Base-by-base conservation (phyloP, 2,113 vertebrate species). In the Anhinga rufa region DNA sequence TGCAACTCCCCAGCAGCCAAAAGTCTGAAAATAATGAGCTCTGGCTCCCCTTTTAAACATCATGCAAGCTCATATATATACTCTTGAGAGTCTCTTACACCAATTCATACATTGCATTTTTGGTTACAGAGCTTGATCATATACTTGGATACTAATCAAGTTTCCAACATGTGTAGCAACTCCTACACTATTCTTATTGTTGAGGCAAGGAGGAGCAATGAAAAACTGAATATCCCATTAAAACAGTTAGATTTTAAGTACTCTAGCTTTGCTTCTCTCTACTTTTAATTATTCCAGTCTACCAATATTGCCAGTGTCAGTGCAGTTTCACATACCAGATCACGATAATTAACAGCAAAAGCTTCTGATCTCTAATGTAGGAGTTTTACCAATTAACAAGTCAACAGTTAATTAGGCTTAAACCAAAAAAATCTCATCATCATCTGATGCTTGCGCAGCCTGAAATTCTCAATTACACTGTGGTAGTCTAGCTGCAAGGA, bases 361-460 rank as follows among this genome's bases (percentile, higher is more conserved):
- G 91, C n/a, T 91, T 90, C 78, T 90, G 75, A 94, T 85, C 82
- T 90, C 82, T 70, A 22, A 88, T 90, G 60, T 46, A 88, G 46
- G 83, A 95, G 77, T 92, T 90, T 74, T 64, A 80, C 60, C 86
- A 93, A 88, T 95, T 96, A 95, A 83, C 57, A 90, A 90, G 91
- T 92, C 85, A 97, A 70, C 86, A 90, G 72, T 83, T 96, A 95
- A 88, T 94, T 88, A 95, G 86, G 28, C 68, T 86, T 86, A 77
- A 81, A 76, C 22, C 4, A n/a, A 40, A 68, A 79, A 55, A 38
- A 40, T 10, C 38, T 40, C 38, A 40, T 40, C 38, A 40, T 40
- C 79, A 81, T 72, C 52, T 77, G 32, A 54, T 38, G 49, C 21
- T 69, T 74, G 36, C 49, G 17, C 52, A 86, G 58, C 31, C 66